A percentile compares a stretch with the other conserved stretches of the same genome.
These are phyloP conservation scores for Odontomyia ornata DNA, from an alignment of 2,888 invertebrate species.

Conservation along the genomic window DNA sequence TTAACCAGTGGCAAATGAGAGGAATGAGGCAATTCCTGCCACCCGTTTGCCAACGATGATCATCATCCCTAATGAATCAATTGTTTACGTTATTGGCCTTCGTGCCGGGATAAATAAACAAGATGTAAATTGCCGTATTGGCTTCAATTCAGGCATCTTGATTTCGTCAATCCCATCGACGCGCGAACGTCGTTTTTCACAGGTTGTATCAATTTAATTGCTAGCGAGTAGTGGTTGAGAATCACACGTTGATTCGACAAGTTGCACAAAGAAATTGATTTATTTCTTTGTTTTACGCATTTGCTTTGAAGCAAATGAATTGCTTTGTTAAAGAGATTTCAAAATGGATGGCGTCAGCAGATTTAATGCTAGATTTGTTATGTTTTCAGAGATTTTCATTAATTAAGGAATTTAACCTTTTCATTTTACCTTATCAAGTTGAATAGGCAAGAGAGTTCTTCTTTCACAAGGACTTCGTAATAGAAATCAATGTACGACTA, in stretches of 20 bases:
- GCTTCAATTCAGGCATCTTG: constrained; percentile 38
- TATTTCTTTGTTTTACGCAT: too few species aligned
- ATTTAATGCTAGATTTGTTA: too few species aligned
- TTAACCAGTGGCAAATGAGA: constrained; percentile 4
- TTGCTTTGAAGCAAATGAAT: too few species aligned
- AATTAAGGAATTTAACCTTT: too few species aligned
- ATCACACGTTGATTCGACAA: not conserved
- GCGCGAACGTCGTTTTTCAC: constrained; percentile 9
- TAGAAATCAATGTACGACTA: too few species aligned
- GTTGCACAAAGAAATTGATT: not conserved
- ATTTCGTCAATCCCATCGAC: constrained; percentile 29
- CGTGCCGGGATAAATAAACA: constrained; percentile 40
- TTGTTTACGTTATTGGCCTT: constrained; percentile 43
- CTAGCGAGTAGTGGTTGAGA: not conserved
- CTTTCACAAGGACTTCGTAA: too few species aligned
- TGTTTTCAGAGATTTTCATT: too few species aligned
- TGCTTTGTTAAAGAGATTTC: too few species aligned
- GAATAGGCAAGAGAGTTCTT: too few species aligned
- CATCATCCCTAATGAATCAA: constrained; percentile 24
- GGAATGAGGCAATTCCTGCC: not conserved
- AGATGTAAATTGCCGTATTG: constrained; percentile 15
- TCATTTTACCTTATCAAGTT: too few species aligned
- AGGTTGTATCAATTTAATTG: constrained; percentile 25
- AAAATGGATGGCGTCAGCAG: too few species aligned
- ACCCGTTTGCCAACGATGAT: constrained; percentile 9